Evolutionary conservation across 2,113 vertebrate genomes (phyloP), one percentile per base, ranked within the genome.

Genomic region (Neofelis nebulosa): DNA sequence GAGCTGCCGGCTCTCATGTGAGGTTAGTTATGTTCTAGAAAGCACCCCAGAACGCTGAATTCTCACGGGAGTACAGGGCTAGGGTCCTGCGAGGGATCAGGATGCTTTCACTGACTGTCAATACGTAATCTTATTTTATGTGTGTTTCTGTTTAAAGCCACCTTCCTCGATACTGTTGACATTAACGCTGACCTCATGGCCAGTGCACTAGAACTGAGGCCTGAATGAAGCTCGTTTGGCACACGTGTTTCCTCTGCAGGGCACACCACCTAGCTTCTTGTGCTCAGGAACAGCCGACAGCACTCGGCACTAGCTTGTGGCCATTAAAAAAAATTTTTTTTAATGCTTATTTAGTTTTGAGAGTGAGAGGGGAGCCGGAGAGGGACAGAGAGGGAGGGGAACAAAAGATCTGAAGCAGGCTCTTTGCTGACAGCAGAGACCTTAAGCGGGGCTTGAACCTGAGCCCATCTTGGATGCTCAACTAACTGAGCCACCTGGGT

Each of bases 221-320:
- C 76, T 29, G 11, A 21, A 33, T 0, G 18, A 23, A 57, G 27
- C 66, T 45, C 31, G 13, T 36, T 55, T 0, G 15, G 29, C 73
- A 45, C 0, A 3, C 0, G 15, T 0, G 7, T 7, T 21, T 15
- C 14, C 61, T 50, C 41, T 23, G 3, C 0, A 4, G 68, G 45
- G 45, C 61, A 15, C 29, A 25, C 45, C 19, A 29, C 14, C 3
- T 33, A 16, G 55, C 81, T 25, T 38, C 81, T 4, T 15, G 11
- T 7, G 18, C 68, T 45, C 7, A 9, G 38, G 16, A 48, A 15
- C 21, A 41, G 25, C 38, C 6, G 2, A 13, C 3, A 27, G 38
- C 1, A 0, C 41, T 33, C 11, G 8, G 25, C 27, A 23, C 14
- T 4, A 10, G 25, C 79, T n/a, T 9, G 27, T 61, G 27, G 45